phyloP scores from a whole-genome alignment of 1,140 invertebrate species.

The Drosophila elegans region DNA sequence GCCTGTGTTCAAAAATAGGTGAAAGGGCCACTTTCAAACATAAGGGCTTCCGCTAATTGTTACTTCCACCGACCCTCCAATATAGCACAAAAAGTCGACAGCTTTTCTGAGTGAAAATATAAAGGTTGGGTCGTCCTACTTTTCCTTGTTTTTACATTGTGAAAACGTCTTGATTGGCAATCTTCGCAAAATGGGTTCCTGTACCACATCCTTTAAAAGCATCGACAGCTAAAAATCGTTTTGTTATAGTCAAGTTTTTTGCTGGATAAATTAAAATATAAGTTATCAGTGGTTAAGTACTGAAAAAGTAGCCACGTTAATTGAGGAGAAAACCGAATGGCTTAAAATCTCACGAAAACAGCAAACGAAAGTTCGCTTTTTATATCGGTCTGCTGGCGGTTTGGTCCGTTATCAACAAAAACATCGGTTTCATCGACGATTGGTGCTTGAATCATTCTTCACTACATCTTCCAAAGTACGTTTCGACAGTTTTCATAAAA shows the following conservation, averaged over 20 bases:
- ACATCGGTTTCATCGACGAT: conserved; percentile 98
- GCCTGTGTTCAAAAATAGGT: conserved; percentile 97
- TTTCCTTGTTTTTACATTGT: conserved; percentile 93
- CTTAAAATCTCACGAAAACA: no score
- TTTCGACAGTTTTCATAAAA: conserved; percentile 95
- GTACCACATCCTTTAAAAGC: conserved; percentile 94
- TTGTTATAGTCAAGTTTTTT: background rate
- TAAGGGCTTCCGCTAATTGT: conserved; percentile 94
- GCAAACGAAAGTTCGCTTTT: conserved; percentile 93
- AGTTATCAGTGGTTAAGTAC: conserved; percentile 94
- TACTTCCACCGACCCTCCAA: conserved; percentile 97
- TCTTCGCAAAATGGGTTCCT: conserved; percentile 94
- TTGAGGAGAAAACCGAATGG: conserved; percentile 96
- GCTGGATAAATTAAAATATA: conserved; percentile 1
- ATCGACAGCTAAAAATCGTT: conserved; percentile 89
- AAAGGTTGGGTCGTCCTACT: conserved; percentile 89
- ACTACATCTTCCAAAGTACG: conserved; percentile 97
- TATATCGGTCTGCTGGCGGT: conserved; percentile 88
- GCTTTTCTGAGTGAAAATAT: conserved; percentile 94
- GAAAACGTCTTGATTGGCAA: conserved; percentile 97
- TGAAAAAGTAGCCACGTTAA: conserved; percentile 96
- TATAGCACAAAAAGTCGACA: conserved; percentile 97
- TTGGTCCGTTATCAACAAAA: conserved; percentile 93
- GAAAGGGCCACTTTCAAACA: conserved; percentile 97
- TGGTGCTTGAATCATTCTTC: conserved; percentile 96